Base-by-base conservation (phyloP, 92 coral and sea anemone genomes). In the Umimayanthus kanabou region DNA sequence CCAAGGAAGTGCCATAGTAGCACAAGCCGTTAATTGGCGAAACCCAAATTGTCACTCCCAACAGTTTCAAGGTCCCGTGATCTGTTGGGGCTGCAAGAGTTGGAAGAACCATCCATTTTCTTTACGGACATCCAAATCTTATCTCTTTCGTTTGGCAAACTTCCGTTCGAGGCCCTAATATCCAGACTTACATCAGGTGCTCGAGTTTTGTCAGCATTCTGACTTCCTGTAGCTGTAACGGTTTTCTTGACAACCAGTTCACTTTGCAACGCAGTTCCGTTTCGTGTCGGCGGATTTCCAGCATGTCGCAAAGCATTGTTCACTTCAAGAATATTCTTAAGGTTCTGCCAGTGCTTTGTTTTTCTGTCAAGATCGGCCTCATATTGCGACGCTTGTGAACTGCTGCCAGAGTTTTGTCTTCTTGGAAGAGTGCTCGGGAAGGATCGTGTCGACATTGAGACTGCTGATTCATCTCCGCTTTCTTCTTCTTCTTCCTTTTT, bases 401-500 rank as follows among this genome's bases (percentile, higher is more conserved):
- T 83, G 4, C 39, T 40, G 9, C n/a, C n/a, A n/a, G 87, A 83
- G 43, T 70, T 45, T 53, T 83, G 87, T 70, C 78, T 70, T 69
- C 47, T 70, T 49, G 78, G 87, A 26, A 83, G 39, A 47, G 78
- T 70, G 33, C 78, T 83, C 43, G 87, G 79, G 50, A 83, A 70
- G 43, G 87, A 83, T 26, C 87, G 78, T 4, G 87, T 69, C 64
- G 87, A 83, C 42, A 83, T 70, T 9, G 77, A 79, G 55, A 39
- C 86, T 71, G 86, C 71, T 53, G 92, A 88, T 14, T 91, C 92
- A 6, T 16, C 66, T 39, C 85, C 92, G 37, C 88, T 90, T 78
- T 85, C 79, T 67, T 90, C 92, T 64, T 80, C 79, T 49, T 79
- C 91, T 57, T 92, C 73, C 57, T 87, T 85, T 67, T 90, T 89